Base-by-base conservation (phyloP, 92 coral and sea anemone species). In the Actinernus sp. region DNA sequence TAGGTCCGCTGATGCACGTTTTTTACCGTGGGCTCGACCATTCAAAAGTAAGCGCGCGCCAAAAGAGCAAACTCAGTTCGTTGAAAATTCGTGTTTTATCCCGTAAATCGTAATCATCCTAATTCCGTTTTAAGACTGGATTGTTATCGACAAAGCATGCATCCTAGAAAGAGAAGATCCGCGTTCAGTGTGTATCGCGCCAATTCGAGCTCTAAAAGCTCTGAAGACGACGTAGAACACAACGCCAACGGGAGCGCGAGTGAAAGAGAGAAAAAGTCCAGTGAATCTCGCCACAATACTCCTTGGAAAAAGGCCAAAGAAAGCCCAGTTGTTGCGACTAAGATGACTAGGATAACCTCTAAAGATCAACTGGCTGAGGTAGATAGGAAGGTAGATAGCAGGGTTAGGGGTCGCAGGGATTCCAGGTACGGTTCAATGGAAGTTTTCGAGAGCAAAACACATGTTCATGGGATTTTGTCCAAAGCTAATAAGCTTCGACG, bases 401-500 rank as follows among this genome's bases (percentile, higher is more conserved):
- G 49, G 4, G 55, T 38, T 10, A 58, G 65, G 4, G 46, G 41
- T 51, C 28, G 55, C 12, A 25, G 34, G 27, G 55, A 21, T 23
- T 37, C 58, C 17, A 55, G 29, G 22, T 47, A 51, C 28, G 55
- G 41, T 44, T 34, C 43, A 24, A 34, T 10, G 28, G 78, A 70
- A 13, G 26, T 44, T 28, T 1, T 13, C 9, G 54, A 26, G 20
- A 21, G 66, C 50, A 70, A 70, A 41, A 28, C 65, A 0, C 78
- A 59, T 12, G 66, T 65, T 14, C 32, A 21, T 2, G 34, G 41
- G 17, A 40, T 71, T 26, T 48, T 86, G 3, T 80, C 93, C 23
- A 90, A 81, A 61, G 90, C 97, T 16, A 86, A 87, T 26, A 86
- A 54, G 30, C 80, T 90, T 0, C 76, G 97, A 29, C 97, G 84